Evolutionary conservation across 2,797 vertebrate genomes (phyloP), one percentile per base, ranked within the genome.

Genomic region (Spondyliosoma cantharus): DNA sequence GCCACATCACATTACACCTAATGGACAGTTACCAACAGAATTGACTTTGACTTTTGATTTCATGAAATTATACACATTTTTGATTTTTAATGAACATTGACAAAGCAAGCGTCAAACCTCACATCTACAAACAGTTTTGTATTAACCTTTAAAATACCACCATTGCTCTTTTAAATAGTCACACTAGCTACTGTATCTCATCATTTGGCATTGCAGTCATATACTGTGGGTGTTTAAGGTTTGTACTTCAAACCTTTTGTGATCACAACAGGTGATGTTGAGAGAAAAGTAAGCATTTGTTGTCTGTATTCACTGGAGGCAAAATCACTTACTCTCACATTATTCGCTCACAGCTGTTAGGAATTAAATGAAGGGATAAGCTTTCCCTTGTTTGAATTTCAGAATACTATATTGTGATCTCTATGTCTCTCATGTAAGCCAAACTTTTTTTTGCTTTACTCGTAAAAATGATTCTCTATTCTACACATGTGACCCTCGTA

Each of bases 261-360:
- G 52, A 25, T 67, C n/a, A 43, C 50, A 7, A 20, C 5, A 61
- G 58, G 43, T 58, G 27, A 52, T n/a, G 24, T 7, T 70, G 19
- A 48, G 22, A 46, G 57, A 52, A 53, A 37, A 63, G 66, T 12
- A 62, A 45, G 43, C 17, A 0, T 50, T 63, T 49, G 37, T 37
- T 37, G 49, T 76, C 58, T 69, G 17, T 37, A 25, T 43, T 49
- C 24, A 60, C 22, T 59, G 70, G 48, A 6, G 5, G 19, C 19
- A 66, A 72, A 84, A 57, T 67, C 22, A 16, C 56, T 65, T 48
- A 8, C 57, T 13, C 56, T 61, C 42, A 12, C 57, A 27, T 65
- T 45, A 63, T 76, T 72, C 62, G 59, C 59, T 73, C 63, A 22
- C 64, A 76, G 57, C 71, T 76, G 83, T 74, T 25, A 64, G 4